A percentile compares a stretch with the other conserved stretches of the same genome.
These are phyloP conservation scores for Planococcus citri DNA, from an alignment of 1,140 invertebrate genomes.

Conservation along the genomic window DNA sequence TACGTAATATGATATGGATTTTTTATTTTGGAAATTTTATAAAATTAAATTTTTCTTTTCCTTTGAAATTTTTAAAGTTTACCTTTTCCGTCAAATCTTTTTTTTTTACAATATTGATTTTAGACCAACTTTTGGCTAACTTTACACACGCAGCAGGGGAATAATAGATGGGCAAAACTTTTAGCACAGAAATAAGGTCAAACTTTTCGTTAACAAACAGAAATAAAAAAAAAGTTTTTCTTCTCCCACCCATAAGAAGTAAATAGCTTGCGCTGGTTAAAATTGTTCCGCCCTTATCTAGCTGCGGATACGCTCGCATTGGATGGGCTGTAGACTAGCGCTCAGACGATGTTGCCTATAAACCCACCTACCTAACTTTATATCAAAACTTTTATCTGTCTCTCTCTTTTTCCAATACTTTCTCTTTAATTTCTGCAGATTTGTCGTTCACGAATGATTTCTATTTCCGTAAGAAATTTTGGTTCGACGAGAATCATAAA, in stretches of 20 bases:
- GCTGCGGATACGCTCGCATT: constrained; percentile 14
- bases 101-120: constrained; percentile 6
- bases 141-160: constrained; percentile 11
- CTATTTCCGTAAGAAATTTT: background rate
- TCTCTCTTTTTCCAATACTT: constrained; percentile 19
- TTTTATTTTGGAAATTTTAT: background rate
- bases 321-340: constrained; percentile 15
- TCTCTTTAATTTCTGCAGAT: constrained; percentile 13
- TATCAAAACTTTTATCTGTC: constrained; percentile 20
- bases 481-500: background rate
- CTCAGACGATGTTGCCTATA: constrained; percentile 15
- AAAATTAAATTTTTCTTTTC: background rate
- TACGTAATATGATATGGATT: too few species aligned
- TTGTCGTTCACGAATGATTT: constrained; percentile 17
- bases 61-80: background rate
- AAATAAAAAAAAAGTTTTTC: constrained; percentile 17
- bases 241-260: constrained; percentile 20
- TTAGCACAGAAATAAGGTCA: constrained; percentile 17
- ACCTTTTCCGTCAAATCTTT: constrained; percentile 12
- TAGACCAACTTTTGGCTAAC: constrained; percentile 10
- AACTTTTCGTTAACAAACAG: constrained; percentile 19
- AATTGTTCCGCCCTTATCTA: constrained; percentile 19
- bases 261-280: constrained; percentile 20
- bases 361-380: constrained; percentile 20
- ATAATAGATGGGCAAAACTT: constrained; percentile 18